A percentile compares a stretch with the other conserved stretches of the same genome.
These are phyloP conservation scores for Lysandra bellargus DNA, from an alignment of 2,888 invertebrate species.

Conservation along the genomic window DNA sequence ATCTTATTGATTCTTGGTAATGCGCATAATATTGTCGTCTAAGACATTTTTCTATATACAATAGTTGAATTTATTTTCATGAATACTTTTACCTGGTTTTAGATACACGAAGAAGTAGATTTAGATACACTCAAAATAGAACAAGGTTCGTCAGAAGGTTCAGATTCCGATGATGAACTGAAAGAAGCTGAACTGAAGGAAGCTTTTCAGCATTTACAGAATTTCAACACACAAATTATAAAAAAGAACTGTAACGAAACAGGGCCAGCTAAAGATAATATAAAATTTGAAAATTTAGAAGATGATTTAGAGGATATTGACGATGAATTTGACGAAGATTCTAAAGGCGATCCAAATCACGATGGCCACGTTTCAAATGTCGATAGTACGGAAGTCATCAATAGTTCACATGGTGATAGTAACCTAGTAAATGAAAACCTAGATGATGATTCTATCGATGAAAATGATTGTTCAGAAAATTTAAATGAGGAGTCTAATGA, in stretches of 20 bases:
- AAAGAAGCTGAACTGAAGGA: conserved; percentile 3
- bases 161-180: conserved; percentile 30
- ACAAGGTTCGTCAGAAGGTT: conserved; percentile 40
- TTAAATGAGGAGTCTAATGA: conserved; percentile 52
- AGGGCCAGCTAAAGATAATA: neutral
- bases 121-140: conserved; percentile 44
- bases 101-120: conserved; percentile 54
- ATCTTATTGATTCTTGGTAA: neutral
- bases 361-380: neutral
- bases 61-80: neutral
- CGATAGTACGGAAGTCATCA: conserved; percentile 23
- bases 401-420: conserved; percentile 26
- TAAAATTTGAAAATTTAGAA: neutral
- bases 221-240: neutral
- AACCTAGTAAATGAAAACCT: conserved; percentile 47
- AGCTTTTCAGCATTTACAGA: neutral
- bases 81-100: conserved; percentile 39
- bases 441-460: conserved; percentile 45
- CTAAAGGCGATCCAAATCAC: conserved; percentile 7
- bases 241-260: conserved; percentile 2
- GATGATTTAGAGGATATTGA: conserved; percentile 9
- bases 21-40: neutral
- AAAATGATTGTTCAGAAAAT: conserved; percentile 46
- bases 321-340: conserved; percentile 3
- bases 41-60: neutral